Evolutionary conservation across 1,140 invertebrate genomes (phyloP).

Genomic region (Drosophila grimshawi): DNA sequence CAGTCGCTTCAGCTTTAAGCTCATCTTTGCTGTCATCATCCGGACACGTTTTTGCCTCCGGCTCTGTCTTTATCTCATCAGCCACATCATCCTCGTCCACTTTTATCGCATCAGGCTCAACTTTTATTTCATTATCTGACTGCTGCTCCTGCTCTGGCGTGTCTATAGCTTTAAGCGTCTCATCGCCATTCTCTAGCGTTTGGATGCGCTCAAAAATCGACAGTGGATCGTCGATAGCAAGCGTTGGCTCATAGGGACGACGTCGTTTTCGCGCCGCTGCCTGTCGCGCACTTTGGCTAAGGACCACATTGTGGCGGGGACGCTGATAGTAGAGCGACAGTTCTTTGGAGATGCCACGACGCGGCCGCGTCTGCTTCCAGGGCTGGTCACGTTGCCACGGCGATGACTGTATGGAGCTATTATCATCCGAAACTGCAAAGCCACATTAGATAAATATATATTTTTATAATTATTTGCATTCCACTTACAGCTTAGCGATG

Average conservation of each 20-base stretch:
- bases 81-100: slow-evolving; percentile 21
- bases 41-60: slow-evolving; percentile 19
- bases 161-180: slow-evolving; percentile 57
- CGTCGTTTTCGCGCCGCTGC: slow-evolving; percentile 86
- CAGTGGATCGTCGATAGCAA: slow-evolving; percentile 45
- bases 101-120: slow-evolving; percentile 53
- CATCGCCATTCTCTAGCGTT: slow-evolving; percentile 61
- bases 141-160: slow-evolving; percentile 14
- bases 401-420: slow-evolving; percentile 94
- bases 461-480: background rate
- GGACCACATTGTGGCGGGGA: slow-evolving; percentile 85
- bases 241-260: slow-evolving; percentile 85
- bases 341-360: slow-evolving; percentile 89
- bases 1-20: slow-evolving; percentile 21
- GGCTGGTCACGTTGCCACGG: slow-evolving; percentile 94
- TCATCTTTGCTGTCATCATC: slow-evolving; percentile 38
- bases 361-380: slow-evolving; percentile 92
- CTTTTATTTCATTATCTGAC: slow-evolving; percentile 48
- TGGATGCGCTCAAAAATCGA: slow-evolving; percentile 51
- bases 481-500: slow-evolving; percentile 85
- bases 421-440: slow-evolving; percentile 91
- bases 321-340: slow-evolving; percentile 90
- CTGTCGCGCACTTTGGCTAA: slow-evolving; percentile 78
- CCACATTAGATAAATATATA: background rate
- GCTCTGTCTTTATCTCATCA: slow-evolving; percentile 22